Conservation (phyloP, 2,888 invertebrate species). For the Epirrhoe alternata region DNA sequence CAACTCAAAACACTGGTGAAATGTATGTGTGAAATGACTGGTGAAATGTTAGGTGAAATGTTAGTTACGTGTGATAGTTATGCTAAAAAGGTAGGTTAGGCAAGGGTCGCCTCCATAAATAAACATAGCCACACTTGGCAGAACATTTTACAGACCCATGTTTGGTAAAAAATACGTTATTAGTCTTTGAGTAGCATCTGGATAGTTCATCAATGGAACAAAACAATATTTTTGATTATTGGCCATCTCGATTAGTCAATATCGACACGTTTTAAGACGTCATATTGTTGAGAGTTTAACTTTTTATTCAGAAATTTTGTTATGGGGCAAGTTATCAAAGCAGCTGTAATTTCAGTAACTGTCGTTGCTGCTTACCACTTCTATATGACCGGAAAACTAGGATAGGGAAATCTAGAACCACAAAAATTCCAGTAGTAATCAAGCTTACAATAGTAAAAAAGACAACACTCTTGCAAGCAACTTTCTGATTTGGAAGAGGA, state of each 20-base stretch:
- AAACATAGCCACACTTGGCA: no score
- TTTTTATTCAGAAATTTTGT: conserved; percentile 24
- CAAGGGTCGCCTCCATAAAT: no score
- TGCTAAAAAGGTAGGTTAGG: no score
- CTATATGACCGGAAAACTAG: conserved; percentile 42
- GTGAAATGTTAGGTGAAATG: no score
- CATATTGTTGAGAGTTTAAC: not conserved
- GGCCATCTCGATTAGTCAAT: conserved; percentile 26
- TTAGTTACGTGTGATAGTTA: no score
- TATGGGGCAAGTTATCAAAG: conserved; percentile 55
- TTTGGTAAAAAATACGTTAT: no score
- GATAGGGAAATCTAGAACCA: not conserved
- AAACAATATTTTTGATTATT: not conserved
- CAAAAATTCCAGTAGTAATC: not conserved
- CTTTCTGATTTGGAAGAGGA: not conserved
- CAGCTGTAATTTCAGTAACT: conserved; percentile 51
- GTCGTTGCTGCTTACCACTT: conserved; percentile 58
- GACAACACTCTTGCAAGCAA: not conserved
- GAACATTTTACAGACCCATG: no score
- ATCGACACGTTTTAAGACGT: not conserved
- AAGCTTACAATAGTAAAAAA: not conserved
- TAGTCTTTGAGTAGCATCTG: not conserved
- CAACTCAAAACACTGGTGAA: no score
- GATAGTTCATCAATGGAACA: not conserved
- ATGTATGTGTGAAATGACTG: no score